Percentiles rank a stretch among this genome's conserved stretches.
Evolutionary conservation across 2,888 invertebrate species (phyloP).

Genomic region (Ischnus inquisitorius): DNA sequence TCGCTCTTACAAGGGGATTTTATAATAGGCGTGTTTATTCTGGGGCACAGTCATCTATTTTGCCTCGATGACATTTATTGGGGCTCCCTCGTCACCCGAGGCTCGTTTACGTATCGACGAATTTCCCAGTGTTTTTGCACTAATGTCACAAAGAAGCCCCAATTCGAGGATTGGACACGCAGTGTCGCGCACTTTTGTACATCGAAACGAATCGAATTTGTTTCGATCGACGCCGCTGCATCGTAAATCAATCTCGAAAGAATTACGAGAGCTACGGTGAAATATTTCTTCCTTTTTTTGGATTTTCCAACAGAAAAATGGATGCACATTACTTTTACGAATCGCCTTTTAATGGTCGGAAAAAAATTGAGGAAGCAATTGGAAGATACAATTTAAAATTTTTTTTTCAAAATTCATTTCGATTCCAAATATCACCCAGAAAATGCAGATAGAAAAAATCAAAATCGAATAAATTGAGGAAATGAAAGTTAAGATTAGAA

Average conservation of each 20-base stretch:
- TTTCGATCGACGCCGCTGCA: not conserved
- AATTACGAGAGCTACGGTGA: not conserved
- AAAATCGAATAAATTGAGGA: too few species aligned
- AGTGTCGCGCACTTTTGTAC: not conserved
- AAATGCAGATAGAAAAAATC: too few species aligned
- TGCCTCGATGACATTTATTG: conserved; percentile 31
- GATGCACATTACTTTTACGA: too few species aligned
- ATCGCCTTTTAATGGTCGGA: too few species aligned
- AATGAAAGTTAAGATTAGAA: too few species aligned
- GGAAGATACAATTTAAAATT: too few species aligned
- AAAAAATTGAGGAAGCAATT: too few species aligned
- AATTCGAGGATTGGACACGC: not conserved
- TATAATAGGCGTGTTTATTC: conserved; percentile 48
- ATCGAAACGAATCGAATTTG: not conserved
- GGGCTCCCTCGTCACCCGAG: conserved; percentile 20
- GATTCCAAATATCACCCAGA: too few species aligned
- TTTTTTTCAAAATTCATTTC: too few species aligned
- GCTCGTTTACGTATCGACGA: conserved; percentile 23
- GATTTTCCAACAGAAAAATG: too few species aligned
- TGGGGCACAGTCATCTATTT: conserved; percentile 36
- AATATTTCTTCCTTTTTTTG: conserved; percentile 1
- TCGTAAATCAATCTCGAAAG: conserved; percentile 31
- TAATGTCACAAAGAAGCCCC: conserved; percentile 7
- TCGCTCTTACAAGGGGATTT: conserved; percentile 41
- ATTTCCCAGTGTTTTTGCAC: conserved; percentile 15